A percentile compares a stretch with the other conserved stretches of the same genome.
Evolutionary conservation across 1,140 invertebrate species (phyloP).

Genomic region (Meteorus sp.): DNA sequence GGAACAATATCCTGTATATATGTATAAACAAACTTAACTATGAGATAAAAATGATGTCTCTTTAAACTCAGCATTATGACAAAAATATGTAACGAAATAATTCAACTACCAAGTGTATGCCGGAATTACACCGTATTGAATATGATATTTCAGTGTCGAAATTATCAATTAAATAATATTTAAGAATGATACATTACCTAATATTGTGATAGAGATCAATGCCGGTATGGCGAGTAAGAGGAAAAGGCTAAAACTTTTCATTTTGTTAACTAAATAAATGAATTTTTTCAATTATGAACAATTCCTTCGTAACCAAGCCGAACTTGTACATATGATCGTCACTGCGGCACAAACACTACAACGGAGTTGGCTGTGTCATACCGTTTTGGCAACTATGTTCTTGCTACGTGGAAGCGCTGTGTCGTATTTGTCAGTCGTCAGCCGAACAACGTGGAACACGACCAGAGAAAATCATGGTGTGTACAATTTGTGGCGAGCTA

Average conservation of each 20-base stretch:
- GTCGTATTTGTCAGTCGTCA: not conserved
- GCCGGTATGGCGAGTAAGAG: conserved; percentile 61
- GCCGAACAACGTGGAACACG: conserved; percentile 1
- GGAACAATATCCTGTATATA: too few species aligned
- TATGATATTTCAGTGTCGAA: too few species aligned
- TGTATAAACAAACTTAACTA: too few species aligned
- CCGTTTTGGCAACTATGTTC: not conserved
- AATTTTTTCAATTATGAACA: too few species aligned
- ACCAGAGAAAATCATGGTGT: not conserved
- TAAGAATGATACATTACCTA: conserved; percentile 53
- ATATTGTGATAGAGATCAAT: conserved; percentile 61
- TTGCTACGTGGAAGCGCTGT: not conserved
- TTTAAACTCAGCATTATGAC: too few species aligned
- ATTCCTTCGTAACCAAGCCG: too few species aligned
- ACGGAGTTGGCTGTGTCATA: not conserved
- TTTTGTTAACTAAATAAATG: too few species aligned
- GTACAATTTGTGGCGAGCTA: too few species aligned
- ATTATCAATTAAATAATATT: conserved; percentile 14
- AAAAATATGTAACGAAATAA: too few species aligned
- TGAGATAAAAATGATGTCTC: too few species aligned
- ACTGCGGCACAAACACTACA: not conserved
- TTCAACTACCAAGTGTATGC: too few species aligned
- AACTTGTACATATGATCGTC: not conserved
- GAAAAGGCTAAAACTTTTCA: conserved; percentile 64
- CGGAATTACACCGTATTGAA: too few species aligned